Base-by-base conservation (phyloP, 1,140 invertebrate species). In the Drosophila orena region DNA sequence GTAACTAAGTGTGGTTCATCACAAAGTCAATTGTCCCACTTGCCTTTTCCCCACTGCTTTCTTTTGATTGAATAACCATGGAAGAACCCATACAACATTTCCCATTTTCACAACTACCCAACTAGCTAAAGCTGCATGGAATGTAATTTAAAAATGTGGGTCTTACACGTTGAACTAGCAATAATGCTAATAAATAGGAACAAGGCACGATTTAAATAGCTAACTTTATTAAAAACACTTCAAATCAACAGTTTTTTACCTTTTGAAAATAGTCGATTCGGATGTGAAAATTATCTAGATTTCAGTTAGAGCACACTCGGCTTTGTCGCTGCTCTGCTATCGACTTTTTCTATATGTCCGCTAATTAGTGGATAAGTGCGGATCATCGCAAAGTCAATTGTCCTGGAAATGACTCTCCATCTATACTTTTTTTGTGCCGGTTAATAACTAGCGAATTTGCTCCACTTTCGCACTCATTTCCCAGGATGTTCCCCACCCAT, bases 321-420 rank as follows among this genome's bases (percentile, higher is more conserved):
- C 49, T 55, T 35, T 64, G 27, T 66, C 43, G 46, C 11, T 37
- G 20, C 56, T 68, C 15, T 34, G 35, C 11, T 35, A 55, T 52
- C 24, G 42, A 62, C 44, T 68, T 49, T 70, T 59, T 40, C 8
- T 11, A 8, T 42, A 22, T 15, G 35, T 2, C 14, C 35, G 47
- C 76, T 89, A 84, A 89, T 89, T 84, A 89, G 73, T 42, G 57
- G 60, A 42, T 38, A 77, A 88, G 50, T 71, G 60, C 53, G 66
- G 44, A 72, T 73, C 79, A 74, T 83, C 81, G 59, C 35, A 50
- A 57, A 89, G 77, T 83, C 64, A 69, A 64, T 43, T 61, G 40
- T 44, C 43, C 64, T 68, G 59, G 37, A 65, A 52, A 52, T 35
- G 49, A 52, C 49, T 20, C 22, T 64, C 59, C 43, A 47, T 14